Percentiles rank a stretch among this genome's conserved stretches.
These are phyloP conservation scores for Falco rusticolus DNA, from an alignment of 2,797 vertebrate species.

Conservation along the genomic window DNA sequence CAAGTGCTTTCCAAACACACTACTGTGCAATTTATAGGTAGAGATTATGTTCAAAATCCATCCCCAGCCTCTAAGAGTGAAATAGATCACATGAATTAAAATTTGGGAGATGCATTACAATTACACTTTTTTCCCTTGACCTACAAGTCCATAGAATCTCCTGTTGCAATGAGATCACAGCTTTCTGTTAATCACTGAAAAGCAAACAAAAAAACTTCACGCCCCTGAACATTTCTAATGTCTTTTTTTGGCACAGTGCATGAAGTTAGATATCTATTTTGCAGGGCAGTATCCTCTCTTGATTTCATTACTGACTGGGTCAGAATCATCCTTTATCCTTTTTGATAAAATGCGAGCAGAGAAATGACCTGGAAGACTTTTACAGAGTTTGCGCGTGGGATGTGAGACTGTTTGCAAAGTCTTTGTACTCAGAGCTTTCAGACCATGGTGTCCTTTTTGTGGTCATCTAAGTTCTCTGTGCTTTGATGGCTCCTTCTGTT, in stretches of 20 bases:
- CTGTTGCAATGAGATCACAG: not conserved
- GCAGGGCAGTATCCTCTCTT: not conserved
- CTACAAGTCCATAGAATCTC: not conserved
- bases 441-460: not conserved
- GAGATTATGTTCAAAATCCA: not conserved
- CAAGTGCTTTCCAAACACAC: not conserved
- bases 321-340: not conserved
- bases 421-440: not conserved
- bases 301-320: not conserved
- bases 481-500: constrained; percentile 53
- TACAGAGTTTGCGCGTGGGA: not conserved
- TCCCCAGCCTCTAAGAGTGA: not conserved
- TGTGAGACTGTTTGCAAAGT: not conserved
- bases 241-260: not conserved
- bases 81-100: not conserved
- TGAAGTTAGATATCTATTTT: not conserved
- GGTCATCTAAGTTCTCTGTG: constrained; percentile 11
- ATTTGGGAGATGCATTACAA: not conserved
- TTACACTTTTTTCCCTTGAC: not conserved
- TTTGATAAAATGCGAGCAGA: not conserved
- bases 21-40: not conserved
- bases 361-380: not conserved
- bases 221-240: not conserved
- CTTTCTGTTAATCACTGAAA: not conserved
- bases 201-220: not conserved